Evolutionary conservation across 2,888 invertebrate genomes (phyloP).

Genomic region (Dascillus cervinus): DNA sequence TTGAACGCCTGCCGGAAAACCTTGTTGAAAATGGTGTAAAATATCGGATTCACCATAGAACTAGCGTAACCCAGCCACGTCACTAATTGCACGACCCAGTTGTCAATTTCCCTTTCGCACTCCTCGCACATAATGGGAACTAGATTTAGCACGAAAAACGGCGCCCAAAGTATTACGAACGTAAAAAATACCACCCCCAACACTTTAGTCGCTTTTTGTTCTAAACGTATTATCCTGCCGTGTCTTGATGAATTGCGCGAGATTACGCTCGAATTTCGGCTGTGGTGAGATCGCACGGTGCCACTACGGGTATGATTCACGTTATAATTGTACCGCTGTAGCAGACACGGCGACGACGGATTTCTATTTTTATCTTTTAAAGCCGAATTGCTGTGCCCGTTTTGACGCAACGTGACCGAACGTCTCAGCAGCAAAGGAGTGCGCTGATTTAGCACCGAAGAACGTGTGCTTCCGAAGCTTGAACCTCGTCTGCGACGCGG

Average conservation of each 20-base stretch:
- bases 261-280: conserved; percentile 72
- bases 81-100: conserved; percentile 77
- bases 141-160: conserved; percentile 86
- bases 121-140: conserved; percentile 75
- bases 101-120: conserved; percentile 68
- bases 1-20: conserved; percentile 88
- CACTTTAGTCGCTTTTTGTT: conserved; percentile 95
- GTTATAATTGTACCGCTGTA: conserved; percentile 39
- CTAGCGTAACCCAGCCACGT: conserved; percentile 92
- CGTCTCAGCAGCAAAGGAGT: conserved; percentile 48
- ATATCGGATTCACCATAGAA: conserved; percentile 92
- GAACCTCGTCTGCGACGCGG: conserved; percentile 49
- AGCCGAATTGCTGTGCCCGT: conserved; percentile 35
- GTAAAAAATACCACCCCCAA: conserved; percentile 91
- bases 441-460: conserved; percentile 49
- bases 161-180: conserved; percentile 92
- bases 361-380: conserved; percentile 38
- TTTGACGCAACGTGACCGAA: conserved; percentile 54
- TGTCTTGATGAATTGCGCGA: conserved; percentile 75
- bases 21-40: conserved; percentile 93
- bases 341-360: conserved; percentile 50
- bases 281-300: conserved; percentile 59
- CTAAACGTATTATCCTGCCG: conserved; percentile 75
- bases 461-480: conserved; percentile 61
- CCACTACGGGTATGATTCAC: conserved; percentile 15